Conservation (phyloP, 2,113 vertebrate species). For the Galbula dea region DNA sequence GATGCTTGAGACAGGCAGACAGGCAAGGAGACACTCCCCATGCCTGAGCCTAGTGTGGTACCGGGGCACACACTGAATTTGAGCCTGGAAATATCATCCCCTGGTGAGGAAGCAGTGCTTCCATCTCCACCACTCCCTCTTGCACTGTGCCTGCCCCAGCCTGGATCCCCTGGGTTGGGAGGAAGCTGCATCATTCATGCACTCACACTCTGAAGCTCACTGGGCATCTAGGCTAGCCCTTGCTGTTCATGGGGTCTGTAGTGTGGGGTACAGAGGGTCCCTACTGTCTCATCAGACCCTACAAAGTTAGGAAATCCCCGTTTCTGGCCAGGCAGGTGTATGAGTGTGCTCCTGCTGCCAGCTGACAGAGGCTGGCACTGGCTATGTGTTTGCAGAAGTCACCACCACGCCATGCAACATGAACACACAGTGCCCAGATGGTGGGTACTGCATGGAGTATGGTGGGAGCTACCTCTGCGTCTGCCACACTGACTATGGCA, state of each 20-base stretch:
- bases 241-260: rapidly evolving
- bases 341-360: not conserved
- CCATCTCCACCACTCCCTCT: not conserved
- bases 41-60: not conserved
- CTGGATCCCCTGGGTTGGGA: not conserved
- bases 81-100: not conserved
- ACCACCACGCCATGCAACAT: constrained; percentile 89
- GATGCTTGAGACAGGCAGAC: not conserved
- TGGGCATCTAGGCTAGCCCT: not conserved
- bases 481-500: constrained; percentile 86
- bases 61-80: not conserved
- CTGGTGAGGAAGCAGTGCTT: not conserved
- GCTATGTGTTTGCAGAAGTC: constrained; percentile 76
- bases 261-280: not conserved
- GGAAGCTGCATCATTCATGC: rapidly evolving
- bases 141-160: not conserved
- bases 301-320: not conserved
- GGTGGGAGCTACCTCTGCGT: constrained; percentile 91
- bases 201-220: rapidly evolving
- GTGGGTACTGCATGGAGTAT: constrained; percentile 92
- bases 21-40: not conserved
- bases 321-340: not conserved
- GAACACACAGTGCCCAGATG: constrained; percentile 88
- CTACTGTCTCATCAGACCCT: not conserved
- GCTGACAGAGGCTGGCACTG: not conserved